Conservation (phyloP, 2,888 invertebrate genomes). For the Branchipolynoe longqiensis region DNA sequence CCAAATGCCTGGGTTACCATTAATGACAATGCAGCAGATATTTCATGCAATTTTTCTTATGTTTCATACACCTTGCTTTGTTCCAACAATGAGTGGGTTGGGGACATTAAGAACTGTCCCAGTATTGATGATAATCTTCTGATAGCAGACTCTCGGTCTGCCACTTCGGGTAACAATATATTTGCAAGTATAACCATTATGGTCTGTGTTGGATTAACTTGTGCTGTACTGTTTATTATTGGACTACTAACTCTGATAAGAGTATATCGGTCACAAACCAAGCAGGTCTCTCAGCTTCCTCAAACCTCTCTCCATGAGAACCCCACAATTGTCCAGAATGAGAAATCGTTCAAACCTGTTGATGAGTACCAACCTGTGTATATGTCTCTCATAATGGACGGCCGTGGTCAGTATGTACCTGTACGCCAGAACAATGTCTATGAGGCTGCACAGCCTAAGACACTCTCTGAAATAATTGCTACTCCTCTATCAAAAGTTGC, state of each 20-base stretch:
- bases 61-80: constrained; percentile 11
- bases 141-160: neutral
- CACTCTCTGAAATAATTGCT: too few species aligned
- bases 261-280: too few species aligned
- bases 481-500: too few species aligned
- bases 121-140: neutral
- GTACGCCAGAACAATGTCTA: neutral
- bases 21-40: neutral
- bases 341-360: too few species aligned
- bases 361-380: too few species aligned
- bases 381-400: too few species aligned
- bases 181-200: constrained; percentile 61
- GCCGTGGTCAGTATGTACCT: neutral
- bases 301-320: too few species aligned
- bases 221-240: too few species aligned
- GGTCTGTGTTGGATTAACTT: neutral
- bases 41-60: constrained; percentile 8
- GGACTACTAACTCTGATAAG: too few species aligned
- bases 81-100: constrained; percentile 45
- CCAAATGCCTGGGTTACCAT: constrained; percentile 10
- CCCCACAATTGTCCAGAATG: too few species aligned
- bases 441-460: too few species aligned
- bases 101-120: constrained; percentile 32
- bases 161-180: neutral
- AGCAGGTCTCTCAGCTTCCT: neutral